Base-by-base conservation (phyloP, 2,888 invertebrate species). In the Zonitis immaculata region DNA sequence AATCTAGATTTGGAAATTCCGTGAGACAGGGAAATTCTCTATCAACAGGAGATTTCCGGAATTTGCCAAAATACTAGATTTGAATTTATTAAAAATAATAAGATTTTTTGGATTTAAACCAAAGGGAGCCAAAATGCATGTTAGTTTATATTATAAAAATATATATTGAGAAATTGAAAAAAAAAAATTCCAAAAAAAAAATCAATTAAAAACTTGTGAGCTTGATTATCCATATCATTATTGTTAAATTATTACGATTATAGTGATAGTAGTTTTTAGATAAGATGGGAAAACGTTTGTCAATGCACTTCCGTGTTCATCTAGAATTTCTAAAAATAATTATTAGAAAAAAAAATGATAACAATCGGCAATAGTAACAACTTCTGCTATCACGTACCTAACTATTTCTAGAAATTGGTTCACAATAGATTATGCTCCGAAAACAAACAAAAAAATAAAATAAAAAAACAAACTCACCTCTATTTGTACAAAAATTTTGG, bases 371-470 rank as follows among this genome's bases (percentile, higher is more conserved):
- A 51, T 16, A 42, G 46, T 32, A 51, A 43, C 48, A 32, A 32
- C 44, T 46, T 53, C 45, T 67, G 72, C 72, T 68, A 69, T 71
- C 65, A 68, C 60, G 72, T 72, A 72, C 72, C 72, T 72, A 66
- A 64, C 65, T 57, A 62, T 56, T 11, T 54, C 59, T 65, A 65
- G 62, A 55, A 52, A 50, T 47, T 61, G 60, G 42, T 28, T 39
- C 39, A 11, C 50, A 43, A 47, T 50, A 46, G 48, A 7, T 52
- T 27, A 28, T 32, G 2, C 12, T n/a, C 30, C 16, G 6, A 43
- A 14, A 22, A 49, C 14, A 32, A 9, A 20, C 42, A 30, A 45
- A 27, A 44, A 52, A 42, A n/a, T n/a, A n/a, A n/a, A n/a, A n/a
- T n/a, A n/a, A n/a, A n/a, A n/a, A n/a, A n/a, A n/a, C n/a, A n/a